Evolutionary conservation across 2,797 vertebrate species (phyloP), one percentile per base, ranked within the genome.

Genomic region (Acanthurus leucopareius): DNA sequence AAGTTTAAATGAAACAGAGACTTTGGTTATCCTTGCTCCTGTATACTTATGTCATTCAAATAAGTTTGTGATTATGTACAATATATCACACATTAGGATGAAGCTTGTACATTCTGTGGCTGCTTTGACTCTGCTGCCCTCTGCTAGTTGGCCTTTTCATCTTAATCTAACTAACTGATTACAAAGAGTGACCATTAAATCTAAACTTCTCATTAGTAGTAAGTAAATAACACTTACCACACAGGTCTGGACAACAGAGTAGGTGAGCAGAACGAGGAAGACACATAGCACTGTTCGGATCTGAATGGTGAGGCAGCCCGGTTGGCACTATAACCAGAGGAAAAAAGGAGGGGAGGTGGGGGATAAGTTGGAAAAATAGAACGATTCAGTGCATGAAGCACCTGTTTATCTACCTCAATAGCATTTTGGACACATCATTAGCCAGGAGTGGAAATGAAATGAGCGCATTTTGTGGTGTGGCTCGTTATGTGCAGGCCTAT

Each of bases 241-340:
- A 87, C 96, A 99, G 80, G 97, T 96, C 95, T 99, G 98, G 77
- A 97, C 97, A 71, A 99, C 96, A 0, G 97, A 96, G 91, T 97
- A 99, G 90, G 97, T 96, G 86, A 99, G 94, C 88, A 98, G 94
- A 68, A 96, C 97, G 45, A 99, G 96, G 93, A 98, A 97, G 85
- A 97, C 91, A 86, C 95, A 98, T 77, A 99, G 92, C 82, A 96
- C 91, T 0, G 98, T 99, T 89, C 98, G 96, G 85, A 99, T 98
- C 94, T 97, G 97, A 92, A 99, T 97, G 75, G 97, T 99, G 92
- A 99, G 97, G 96, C 98, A 99, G 83, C 97, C 97, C 64, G 98
- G 98, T 92, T 98, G 96, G 93, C 98, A 99, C 98, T 99, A 73
- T 63, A 89, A 76, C 56, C 61, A 74, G 19, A 82, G 6, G 35